Percentiles rank a stretch among this genome's conserved stretches.
Evolutionary conservation across 2,113 vertebrate genomes (phyloP).

Genomic region (Tragelaphus scriptus): DNA sequence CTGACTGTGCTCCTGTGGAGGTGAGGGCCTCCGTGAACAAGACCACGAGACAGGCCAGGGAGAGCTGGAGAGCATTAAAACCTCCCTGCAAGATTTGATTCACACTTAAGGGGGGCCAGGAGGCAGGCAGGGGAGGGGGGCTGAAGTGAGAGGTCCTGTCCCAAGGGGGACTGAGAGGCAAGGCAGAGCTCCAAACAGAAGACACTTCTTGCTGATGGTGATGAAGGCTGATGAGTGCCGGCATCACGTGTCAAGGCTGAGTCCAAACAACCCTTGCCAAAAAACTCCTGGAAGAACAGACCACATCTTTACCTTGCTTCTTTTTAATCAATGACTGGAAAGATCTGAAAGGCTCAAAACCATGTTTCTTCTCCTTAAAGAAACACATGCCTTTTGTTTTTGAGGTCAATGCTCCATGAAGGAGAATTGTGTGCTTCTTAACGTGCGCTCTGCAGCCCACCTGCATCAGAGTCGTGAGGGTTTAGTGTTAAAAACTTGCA

Average conservation of each 20-base stretch:
- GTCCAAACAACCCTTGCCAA: not conserved
- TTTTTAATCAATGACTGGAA: not conserved
- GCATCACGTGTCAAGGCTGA: not conserved
- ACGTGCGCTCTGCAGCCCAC: not conserved
- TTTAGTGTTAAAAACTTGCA: not conserved
- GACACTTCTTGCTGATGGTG: not conserved
- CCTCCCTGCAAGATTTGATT: not conserved
- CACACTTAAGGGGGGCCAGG: not conserved
- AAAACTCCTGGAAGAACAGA: not conserved
- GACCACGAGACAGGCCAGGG: not conserved
- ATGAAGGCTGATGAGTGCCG: rapidly evolving
- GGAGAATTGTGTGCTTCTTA: not conserved
- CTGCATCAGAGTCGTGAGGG: not conserved
- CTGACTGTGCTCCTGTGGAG: not conserved
- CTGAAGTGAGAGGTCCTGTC: not conserved
- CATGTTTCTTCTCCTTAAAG: not conserved
- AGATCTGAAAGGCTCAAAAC: not conserved
- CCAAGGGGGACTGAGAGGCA: not conserved
- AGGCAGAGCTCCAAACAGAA: not conserved
- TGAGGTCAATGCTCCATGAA: not conserved
- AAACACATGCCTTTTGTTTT: not conserved
- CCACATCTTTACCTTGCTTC: not conserved
- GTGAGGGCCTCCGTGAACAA: not conserved
- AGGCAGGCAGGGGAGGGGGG: not conserved
- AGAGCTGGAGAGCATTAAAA: not conserved